These are phyloP conservation scores for Cantharis rustica DNA, from an alignment of 2,888 invertebrate genomes.

Conservation along the genomic window DNA sequence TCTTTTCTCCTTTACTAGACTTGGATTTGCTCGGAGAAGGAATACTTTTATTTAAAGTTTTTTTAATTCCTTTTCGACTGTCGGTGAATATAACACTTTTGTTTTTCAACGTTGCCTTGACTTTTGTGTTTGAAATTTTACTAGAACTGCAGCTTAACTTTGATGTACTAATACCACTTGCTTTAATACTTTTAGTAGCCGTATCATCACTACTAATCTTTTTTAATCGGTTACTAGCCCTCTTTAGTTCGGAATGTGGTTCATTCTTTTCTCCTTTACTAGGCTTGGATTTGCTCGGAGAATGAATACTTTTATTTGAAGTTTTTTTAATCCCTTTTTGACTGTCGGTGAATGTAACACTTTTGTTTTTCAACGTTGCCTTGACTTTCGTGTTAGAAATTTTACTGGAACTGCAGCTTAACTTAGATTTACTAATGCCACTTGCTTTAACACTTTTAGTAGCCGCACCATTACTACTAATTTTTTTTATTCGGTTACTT, in stretches of 20 bases:
- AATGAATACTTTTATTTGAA: background rate
- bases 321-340: background rate
- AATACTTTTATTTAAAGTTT: background rate
- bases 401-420: background rate
- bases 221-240: no score
- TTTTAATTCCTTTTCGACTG: background rate
- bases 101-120: background rate
- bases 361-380: background rate
- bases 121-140: background rate
- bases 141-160: background rate
- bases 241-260: no score
- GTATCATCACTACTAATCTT: no score
- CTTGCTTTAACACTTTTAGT: background rate
- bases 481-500: background rate
- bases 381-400: background rate
- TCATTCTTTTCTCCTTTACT: background rate
- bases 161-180: background rate
- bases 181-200: no score
- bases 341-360: background rate
- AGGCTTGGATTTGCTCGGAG: background rate
- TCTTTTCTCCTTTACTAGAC: background rate
- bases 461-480: background rate
- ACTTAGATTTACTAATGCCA: background rate
- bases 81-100: background rate
- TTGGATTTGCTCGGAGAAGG: background rate